phyloP scores from a whole-genome alignment of 2,113 vertebrate species.

The Xenopus laevis region DNA sequence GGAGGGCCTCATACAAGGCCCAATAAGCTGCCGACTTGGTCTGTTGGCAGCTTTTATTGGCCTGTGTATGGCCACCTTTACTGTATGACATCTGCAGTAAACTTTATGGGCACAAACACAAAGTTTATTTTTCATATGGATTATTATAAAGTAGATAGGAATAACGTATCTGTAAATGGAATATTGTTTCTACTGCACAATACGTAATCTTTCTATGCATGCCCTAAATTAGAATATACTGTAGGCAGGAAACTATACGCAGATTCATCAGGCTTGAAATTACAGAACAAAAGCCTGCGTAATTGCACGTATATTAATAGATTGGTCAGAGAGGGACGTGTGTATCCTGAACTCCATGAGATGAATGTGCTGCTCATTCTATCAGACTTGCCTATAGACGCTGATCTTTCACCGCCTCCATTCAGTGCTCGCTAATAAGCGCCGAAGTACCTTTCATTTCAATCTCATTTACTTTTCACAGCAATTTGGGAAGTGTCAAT shows the following conservation, averaged over 20 bases:
- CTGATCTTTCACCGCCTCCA: constrained; percentile 6
- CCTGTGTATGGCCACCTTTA: too few relatives aligned
- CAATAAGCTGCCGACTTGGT: too few relatives aligned
- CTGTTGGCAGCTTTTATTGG: too few relatives aligned
- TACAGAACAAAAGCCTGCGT: not conserved
- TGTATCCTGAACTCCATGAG: not conserved
- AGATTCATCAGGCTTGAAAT: not conserved
- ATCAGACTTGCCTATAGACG: constrained; percentile 7
- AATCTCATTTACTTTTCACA: constrained; percentile 26
- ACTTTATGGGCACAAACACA: too few relatives aligned
- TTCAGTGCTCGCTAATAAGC: constrained; percentile 13
- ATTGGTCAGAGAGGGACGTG: not conserved
- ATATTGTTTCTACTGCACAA: too few relatives aligned
- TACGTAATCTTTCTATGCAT: not conserved
- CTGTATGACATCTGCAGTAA: too few relatives aligned
- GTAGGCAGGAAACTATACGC: not conserved
- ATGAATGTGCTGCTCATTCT: not conserved
- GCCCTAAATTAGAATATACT: not conserved
- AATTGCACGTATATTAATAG: constrained; percentile 4
- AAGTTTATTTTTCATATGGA: too few relatives aligned
- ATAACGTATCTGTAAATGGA: too few relatives aligned
- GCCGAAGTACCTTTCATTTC: constrained; percentile 1
- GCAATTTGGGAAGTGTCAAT: constrained; percentile 30
- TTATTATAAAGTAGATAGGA: too few relatives aligned
- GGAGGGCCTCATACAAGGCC: too few relatives aligned